Base-by-base conservation (phyloP, 1,140 invertebrate species). In the Drosophila persimilis region DNA sequence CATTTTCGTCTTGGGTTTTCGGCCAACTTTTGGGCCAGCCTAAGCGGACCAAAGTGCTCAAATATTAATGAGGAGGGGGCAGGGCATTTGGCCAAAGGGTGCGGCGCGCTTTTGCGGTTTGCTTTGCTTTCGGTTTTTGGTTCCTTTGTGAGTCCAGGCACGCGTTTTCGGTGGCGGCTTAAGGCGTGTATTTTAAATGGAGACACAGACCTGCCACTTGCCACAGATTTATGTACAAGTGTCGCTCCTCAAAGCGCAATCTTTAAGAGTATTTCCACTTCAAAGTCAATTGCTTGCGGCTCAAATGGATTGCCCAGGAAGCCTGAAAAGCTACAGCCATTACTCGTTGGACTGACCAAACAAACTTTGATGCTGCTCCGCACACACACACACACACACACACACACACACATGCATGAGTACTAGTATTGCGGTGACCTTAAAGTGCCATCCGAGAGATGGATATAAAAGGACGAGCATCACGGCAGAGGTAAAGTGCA, bases 1-100 rank as follows among this genome's bases (percentile, higher is more conserved):
- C 67, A 67, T 77, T 80, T 81, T 20, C 1, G 67, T 80, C 62
- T 77, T 58, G 77, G 81, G 78, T 80, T 80, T 64, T 47, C 20
- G 15, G 35, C 35, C 41, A 78, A 78, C 75, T 78, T 78, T 61
- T 54, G 1, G 53, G 45, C 35, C 35, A 35, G 63, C 47, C 47
- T 58, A 78, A 72, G 59, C 61, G 26, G 56, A 13, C 41, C 15
- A 24, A 64, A 56, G 46, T 80, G 54, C 55, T 79, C 50, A 79
- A 79, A 79, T 80, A 79, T 79, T 80, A 80, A 79, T 79, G 77
- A 79, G 77, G n/a, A 20, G 20, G 20, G 20, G 20, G 17, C 17
- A 17, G 17, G 17, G 17, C 17, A 15, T 15, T 15, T 13, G 31
- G 60, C 39, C 53, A 44, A 64, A 74, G 61, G 69, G 24, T 56